Conservation (phyloP, 2,888 invertebrate genomes). For the Callyntrura sp. region DNA sequence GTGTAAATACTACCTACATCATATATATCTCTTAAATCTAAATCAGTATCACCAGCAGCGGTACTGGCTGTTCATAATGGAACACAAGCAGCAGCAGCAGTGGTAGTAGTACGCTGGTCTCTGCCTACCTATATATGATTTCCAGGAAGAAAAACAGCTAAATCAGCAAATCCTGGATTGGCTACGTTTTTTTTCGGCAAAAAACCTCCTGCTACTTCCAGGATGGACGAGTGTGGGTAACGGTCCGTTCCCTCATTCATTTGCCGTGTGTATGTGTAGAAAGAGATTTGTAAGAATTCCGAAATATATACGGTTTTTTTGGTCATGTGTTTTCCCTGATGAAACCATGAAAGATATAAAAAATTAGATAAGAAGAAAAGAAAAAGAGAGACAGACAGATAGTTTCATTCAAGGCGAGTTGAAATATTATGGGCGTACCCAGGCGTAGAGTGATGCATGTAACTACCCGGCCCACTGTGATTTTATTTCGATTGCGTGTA, state of each 20-base stretch:
- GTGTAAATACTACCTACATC: background rate
- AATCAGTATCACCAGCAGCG: conserved; percentile 9
- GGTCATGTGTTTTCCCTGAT: background rate
- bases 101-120: background rate
- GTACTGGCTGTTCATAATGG: background rate
- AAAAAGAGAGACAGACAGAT: conserved; percentile 49
- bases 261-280: background rate
- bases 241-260: conserved; percentile 60
- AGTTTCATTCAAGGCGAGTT: conserved; percentile 40
- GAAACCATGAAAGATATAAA: conserved; percentile 46
- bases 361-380: conserved; percentile 20
- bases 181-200: conserved; percentile 33
- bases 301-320: background rate
- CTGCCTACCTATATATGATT: conserved; percentile 1
- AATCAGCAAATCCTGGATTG: conserved; percentile 72
- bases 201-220: conserved; percentile 3
- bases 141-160: conserved; percentile 43
- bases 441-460: conserved; percentile 46
- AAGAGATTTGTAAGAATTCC: background rate
- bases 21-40: background rate
- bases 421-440: conserved; percentile 75
- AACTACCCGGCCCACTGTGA: conserved; percentile 46
- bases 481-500: background rate
- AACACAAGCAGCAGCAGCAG: background rate
- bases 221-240: conserved; percentile 37